Base-by-base conservation (phyloP, 2,797 vertebrate species). In the Sebastes hubbsi region DNA sequence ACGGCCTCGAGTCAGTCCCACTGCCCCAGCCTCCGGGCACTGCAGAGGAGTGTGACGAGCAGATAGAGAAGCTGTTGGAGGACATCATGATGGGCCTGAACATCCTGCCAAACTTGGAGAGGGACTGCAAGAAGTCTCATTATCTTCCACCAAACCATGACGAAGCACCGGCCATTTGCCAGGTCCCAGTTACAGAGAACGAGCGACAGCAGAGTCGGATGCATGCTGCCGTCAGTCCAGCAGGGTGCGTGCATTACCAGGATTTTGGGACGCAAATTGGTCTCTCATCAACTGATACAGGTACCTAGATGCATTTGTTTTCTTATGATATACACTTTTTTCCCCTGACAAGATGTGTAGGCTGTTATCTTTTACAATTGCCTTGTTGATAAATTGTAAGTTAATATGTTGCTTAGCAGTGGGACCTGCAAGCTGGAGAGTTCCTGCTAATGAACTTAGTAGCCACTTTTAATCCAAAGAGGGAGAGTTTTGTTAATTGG, bases 11-110 rank as follows among this genome's bases (percentile, higher is more conserved):
- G 36, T 77, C 63, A 8, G 63, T 60, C 14, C 22, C 60, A 0
- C 59, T 59, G 11, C 24, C 60, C 9, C 80, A 81, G 27, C 69
- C 65, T 62, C 77, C 59, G 3, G 63, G 30, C 56, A 58, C 81
- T 10, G 52, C 34, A 4, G 92, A 94, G 29, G 95, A 95, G 68
- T 85, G 88, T 0, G 93, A 95, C 1, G 94, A 94, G 80, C 89
- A 94, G 59, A 89, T 95, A 1, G 88, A 91, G 27, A 93, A 83
- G 85, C 75, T 96, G 68, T 27, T 96, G 75, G 95, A 96, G 20
- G 94, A 95, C 32, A 90, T 95, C 76, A 93, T 95, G 93, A 94
- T 93, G 83, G 90, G 91, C 32, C 89, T 96, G 76, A 91, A 95
- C 82, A 93, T 95, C 74, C 86, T 96, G 68, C 93, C 94, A 0